Percentiles rank a stretch among this genome's conserved stretches.
Conservation (phyloP, 2,113 vertebrate genomes). For the Hyperoodon ampullatus region DNA sequence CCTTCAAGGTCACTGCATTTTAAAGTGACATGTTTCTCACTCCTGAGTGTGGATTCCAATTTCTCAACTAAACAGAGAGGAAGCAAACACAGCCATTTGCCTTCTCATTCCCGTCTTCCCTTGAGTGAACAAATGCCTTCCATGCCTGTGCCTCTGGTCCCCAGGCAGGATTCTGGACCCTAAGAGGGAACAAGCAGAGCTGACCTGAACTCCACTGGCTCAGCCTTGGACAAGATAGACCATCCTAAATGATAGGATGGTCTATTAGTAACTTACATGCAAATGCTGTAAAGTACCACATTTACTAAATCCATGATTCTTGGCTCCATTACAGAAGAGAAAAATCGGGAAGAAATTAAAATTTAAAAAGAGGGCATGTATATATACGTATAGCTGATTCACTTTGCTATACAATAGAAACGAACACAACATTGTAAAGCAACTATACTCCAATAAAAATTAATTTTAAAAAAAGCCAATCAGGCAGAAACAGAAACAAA, state of each 20-base stretch:
- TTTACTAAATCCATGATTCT: not conserved
- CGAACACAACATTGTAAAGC: no score
- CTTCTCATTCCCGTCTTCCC: not conserved
- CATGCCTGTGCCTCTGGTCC: rapidly evolving
- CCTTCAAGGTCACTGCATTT: not conserved
- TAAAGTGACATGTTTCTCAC: not conserved
- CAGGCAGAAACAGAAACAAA: not conserved
- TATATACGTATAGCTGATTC: no score
- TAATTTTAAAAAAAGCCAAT: not conserved
- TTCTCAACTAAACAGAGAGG: not conserved
- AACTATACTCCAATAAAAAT: no score
- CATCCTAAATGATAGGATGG: not conserved
- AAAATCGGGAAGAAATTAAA: not conserved
- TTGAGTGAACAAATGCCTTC: not conserved
- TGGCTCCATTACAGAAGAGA: not conserved
- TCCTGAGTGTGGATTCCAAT: not conserved
- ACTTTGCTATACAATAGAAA: no score
- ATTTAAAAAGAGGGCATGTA: not conserved
- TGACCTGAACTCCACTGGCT: not conserved
- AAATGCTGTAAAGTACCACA: not conserved
- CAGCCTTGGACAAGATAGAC: not conserved
- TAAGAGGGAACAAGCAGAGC: not conserved
- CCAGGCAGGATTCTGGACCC: not conserved
- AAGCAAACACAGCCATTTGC: not conserved
- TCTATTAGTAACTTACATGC: not conserved